Conservation (phyloP, 2,113 vertebrate genomes). For the Halichoerus grypus region DNA sequence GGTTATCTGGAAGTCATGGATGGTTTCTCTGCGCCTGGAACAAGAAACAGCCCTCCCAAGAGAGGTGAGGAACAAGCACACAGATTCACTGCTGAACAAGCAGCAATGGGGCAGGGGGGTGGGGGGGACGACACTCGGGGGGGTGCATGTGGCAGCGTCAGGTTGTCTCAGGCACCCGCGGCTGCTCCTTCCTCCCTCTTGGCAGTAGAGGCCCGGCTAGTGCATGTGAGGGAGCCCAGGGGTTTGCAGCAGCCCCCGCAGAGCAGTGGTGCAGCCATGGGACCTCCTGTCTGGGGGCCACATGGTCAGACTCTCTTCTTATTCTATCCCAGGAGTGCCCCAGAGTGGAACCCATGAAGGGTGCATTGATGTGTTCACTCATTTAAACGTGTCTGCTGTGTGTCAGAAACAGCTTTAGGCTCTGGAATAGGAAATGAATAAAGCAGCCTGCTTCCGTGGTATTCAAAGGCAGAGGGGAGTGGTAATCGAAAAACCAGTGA, state of each 20-base stretch:
- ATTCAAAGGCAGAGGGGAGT: background rate
- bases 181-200: background rate
- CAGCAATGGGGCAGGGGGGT: constrained; percentile 44
- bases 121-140: background rate
- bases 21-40: constrained; percentile 59
- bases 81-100: constrained; percentile 58
- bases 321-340: background rate
- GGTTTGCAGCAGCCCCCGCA: too few species aligned
- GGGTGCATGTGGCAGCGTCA: background rate
- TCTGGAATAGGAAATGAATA: background rate
- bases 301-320: background rate
- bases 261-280: background rate
- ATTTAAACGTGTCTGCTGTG: background rate
- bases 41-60: constrained; percentile 66
- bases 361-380: background rate
- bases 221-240: background rate
- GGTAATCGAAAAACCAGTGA: background rate
- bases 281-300: background rate
- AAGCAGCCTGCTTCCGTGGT: background rate
- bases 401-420: background rate
- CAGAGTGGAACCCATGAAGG: background rate
- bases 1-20: constrained; percentile 72
- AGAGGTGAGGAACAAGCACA: constrained; percentile 62
- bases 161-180: too few species aligned
- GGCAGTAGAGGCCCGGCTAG: background rate